phyloP scores from a whole-genome alignment of 2,888 invertebrate genomes.

The Cactoblastis cactorum region DNA sequence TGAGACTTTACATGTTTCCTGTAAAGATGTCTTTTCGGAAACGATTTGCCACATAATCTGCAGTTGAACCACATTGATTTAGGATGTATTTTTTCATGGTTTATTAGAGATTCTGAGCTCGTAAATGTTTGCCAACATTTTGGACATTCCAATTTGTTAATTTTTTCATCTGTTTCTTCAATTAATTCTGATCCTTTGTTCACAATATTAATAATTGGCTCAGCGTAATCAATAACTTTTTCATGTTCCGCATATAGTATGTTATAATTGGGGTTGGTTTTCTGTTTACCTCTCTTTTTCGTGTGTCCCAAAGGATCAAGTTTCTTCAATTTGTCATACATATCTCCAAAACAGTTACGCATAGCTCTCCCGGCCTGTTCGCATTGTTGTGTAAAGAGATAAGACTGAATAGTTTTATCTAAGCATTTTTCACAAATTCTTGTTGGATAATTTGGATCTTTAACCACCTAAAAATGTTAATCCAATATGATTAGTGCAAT shows the following conservation, averaged over 20 bases:
- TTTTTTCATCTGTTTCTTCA: slow-evolving; percentile 24
- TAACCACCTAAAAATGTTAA: slow-evolving; percentile 43
- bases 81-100: slow-evolving; percentile 59
- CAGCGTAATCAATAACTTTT: slow-evolving; percentile 61
- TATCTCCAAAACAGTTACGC: slow-evolving; percentile 59
- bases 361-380: slow-evolving; percentile 58
- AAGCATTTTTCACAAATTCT: slow-evolving; percentile 60
- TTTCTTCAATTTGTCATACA: slow-evolving; percentile 57
- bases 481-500: no score
- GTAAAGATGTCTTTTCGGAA: slow-evolving; percentile 45
- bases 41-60: slow-evolving; percentile 57
- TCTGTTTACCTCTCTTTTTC: slow-evolving; percentile 57
- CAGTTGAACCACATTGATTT: slow-evolving; percentile 65
- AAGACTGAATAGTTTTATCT: slow-evolving; percentile 49
- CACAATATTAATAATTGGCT: slow-evolving; percentile 53
- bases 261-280: slow-evolving; percentile 53
- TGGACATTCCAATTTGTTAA: slow-evolving; percentile 52
- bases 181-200: slow-evolving; percentile 37
- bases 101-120: slow-evolving; percentile 43
- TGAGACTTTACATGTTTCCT: slow-evolving; percentile 47
- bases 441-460: slow-evolving; percentile 53
- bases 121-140: slow-evolving; percentile 61
- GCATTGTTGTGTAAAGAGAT: slow-evolving; percentile 64
- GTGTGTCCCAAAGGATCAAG: slow-evolving; percentile 53
- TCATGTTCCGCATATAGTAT: slow-evolving; percentile 42